These are phyloP conservation scores for Andrena dorsata DNA, from an alignment of 2,888 invertebrate genomes.

Conservation along the genomic window DNA sequence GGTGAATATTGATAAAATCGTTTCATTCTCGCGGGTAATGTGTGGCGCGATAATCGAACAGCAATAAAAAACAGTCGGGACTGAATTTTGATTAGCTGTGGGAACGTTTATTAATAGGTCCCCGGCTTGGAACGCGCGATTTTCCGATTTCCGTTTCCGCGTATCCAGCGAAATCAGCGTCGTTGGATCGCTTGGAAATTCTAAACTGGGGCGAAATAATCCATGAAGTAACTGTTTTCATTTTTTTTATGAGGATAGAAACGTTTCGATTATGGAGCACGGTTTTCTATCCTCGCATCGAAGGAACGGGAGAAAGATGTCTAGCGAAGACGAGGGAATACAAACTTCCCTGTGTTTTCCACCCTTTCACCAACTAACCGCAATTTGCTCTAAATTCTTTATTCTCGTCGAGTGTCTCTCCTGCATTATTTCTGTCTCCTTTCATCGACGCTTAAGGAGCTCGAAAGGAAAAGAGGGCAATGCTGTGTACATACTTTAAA, in stretches of 20 bases:
- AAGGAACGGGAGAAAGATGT: constrained; percentile 23
- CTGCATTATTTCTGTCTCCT: constrained; percentile 32
- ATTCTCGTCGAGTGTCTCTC: constrained; percentile 32
- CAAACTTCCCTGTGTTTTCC: constrained; percentile 40
- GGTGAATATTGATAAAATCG: constrained; percentile 15
- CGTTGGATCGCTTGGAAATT: not conserved
- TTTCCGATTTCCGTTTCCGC: not conserved
- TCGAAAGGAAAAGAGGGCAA: constrained; percentile 4
- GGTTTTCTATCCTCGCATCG: not conserved
- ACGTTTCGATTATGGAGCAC: not conserved
- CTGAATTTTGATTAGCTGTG: constrained; percentile 17
- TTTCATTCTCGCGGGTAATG: constrained; percentile 29
- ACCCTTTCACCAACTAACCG: constrained; percentile 25
- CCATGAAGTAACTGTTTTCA: too few relatives aligned
- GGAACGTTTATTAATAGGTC: constrained; percentile 20
- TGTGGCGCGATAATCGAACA: constrained; percentile 16
- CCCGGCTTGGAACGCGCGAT: not conserved
- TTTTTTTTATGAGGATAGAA: not conserved
- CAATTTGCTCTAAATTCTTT: constrained; percentile 54
- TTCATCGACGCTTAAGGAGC: constrained; percentile 21
- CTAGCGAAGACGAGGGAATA: constrained; percentile 1
- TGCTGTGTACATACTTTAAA: not conserved
- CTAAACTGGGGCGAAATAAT: not conserved
- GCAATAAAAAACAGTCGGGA: not conserved
- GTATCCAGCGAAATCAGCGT: not conserved